Evolutionary conservation across 2,888 invertebrate genomes (phyloP).

Genomic region (Leptinotarsa haldemani): DNA sequence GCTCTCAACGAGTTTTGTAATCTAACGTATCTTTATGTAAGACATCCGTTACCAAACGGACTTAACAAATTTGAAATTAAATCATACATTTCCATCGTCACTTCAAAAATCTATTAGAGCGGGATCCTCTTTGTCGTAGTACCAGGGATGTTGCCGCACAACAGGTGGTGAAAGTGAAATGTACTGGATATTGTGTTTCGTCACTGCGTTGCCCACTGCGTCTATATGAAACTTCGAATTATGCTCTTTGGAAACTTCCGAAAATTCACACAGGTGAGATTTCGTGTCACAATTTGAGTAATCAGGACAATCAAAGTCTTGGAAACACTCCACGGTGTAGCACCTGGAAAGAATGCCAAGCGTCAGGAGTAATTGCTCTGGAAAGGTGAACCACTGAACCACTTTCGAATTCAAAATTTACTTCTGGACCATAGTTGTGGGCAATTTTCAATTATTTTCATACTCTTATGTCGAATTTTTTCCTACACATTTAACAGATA

Average conservation of each 20-base stretch:
- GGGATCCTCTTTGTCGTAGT: neutral
- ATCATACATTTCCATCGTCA: neutral
- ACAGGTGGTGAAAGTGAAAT: neutral
- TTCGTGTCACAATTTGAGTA: neutral
- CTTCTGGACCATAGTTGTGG: too few species aligned
- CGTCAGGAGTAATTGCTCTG: neutral
- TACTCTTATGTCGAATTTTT: too few species aligned
- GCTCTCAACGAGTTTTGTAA: too few species aligned
- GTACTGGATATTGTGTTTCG: neutral
- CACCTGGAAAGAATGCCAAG: neutral
- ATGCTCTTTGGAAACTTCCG: neutral
- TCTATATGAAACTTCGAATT: neutral
- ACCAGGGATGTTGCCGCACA: neutral
- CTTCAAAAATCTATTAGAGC: neutral
- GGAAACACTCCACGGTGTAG: constrained; percentile 1
- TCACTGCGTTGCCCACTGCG: neutral
- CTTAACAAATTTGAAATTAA: neutral
- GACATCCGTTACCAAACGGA: too few species aligned
- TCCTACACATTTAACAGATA: too few species aligned
- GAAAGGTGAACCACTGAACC: neutral
- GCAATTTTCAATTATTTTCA: too few species aligned
- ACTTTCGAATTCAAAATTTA: too few species aligned
- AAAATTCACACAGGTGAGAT: neutral
- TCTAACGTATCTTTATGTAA: too few species aligned
- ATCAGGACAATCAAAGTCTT: neutral